Conservation (phyloP, 2,888 invertebrate genomes). For the Pyrgus malvae region DNA sequence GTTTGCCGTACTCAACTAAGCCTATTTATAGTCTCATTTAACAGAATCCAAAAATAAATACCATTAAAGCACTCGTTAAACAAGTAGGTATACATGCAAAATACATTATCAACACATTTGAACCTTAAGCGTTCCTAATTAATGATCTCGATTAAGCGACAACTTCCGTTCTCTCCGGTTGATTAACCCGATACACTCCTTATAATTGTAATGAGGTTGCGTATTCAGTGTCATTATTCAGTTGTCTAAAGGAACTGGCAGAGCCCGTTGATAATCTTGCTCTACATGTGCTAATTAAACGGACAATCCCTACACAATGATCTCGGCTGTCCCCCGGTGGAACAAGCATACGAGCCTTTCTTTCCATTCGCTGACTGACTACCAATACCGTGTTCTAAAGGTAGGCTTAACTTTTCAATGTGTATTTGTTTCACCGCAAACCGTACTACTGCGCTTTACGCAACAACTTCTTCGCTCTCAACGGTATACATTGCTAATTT, state of each 20-base stretch:
- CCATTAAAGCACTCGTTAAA: conserved; percentile 12
- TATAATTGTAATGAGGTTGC: conserved; percentile 38
- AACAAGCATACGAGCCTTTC: conserved; percentile 57
- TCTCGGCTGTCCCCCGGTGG: conserved; percentile 58
- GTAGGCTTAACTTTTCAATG: conserved; percentile 62
- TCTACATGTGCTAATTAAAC: conserved; percentile 78
- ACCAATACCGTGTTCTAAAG: conserved; percentile 61
- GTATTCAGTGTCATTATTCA: conserved; percentile 64
- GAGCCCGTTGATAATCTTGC: conserved; percentile 67
- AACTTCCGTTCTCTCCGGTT: conserved; percentile 31
- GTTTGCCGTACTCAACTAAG: no score
- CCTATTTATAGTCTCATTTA: no score
- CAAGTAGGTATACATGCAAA: conserved; percentile 2
- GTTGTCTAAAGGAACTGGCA: conserved; percentile 59
- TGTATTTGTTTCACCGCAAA: conserved; percentile 59
- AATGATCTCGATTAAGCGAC: conserved; percentile 27
- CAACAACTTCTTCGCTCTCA: background rate
- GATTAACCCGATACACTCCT: conserved; percentile 33
- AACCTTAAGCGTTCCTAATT: conserved; percentile 26
- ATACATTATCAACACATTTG: conserved; percentile 27
- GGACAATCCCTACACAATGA: conserved; percentile 70
- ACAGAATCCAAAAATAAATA: conserved; percentile 17
- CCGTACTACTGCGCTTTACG: conserved; percentile 30
- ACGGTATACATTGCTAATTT: conserved; percentile 41
- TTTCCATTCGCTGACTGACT: conserved; percentile 69